Percentiles rank a stretch among this genome's conserved stretches.
Conservation (phyloP, 1,140 invertebrate species). For the Hyles vespertilio region DNA sequence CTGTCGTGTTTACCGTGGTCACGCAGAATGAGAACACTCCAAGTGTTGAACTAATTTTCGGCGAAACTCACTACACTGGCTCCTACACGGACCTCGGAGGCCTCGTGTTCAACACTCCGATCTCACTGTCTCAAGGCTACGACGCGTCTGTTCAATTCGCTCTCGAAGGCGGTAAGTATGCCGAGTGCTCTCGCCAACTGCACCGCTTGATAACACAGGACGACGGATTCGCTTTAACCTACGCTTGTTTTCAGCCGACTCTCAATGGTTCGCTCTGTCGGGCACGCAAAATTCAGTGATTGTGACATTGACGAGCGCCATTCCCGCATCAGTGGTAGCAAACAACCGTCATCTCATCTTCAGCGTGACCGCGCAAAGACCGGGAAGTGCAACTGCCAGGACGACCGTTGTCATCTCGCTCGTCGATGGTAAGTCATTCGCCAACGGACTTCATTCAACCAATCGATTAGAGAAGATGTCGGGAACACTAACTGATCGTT, state of each 20-base stretch:
- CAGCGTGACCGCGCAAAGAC: slow-evolving; percentile 18
- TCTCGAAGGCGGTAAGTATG: slow-evolving; percentile 5
- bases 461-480: too few species aligned
- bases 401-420: too few species aligned
- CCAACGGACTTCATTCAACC: too few species aligned
- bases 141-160: slow-evolving; percentile 14
- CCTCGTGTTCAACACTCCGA: slow-evolving; percentile 8
- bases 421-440: too few species aligned
- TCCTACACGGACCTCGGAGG: slow-evolving; percentile 16
- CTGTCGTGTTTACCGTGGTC: slow-evolving; percentile 29
- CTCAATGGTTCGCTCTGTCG: slow-evolving; percentile 25
- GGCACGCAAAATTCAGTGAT: slow-evolving; percentile 12
- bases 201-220: too few species aligned
- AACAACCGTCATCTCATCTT: slow-evolving; percentile 30
- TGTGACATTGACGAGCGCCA: slow-evolving; percentile 10
- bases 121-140: slow-evolving; percentile 12
- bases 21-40: slow-evolving; percentile 7
- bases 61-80: slow-evolving; percentile 29
- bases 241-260: slow-evolving; percentile 27
- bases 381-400: slow-evolving; percentile 2
- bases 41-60: slow-evolving; percentile 16
- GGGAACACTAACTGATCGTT: too few species aligned
- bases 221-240: too few species aligned
- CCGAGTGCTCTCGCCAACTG: too few species aligned
- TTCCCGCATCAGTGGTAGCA: slow-evolving; percentile 12